phyloP scores from a whole-genome alignment of 1,140 invertebrate species.

The Pseudomyrmex pallidus region DNA sequence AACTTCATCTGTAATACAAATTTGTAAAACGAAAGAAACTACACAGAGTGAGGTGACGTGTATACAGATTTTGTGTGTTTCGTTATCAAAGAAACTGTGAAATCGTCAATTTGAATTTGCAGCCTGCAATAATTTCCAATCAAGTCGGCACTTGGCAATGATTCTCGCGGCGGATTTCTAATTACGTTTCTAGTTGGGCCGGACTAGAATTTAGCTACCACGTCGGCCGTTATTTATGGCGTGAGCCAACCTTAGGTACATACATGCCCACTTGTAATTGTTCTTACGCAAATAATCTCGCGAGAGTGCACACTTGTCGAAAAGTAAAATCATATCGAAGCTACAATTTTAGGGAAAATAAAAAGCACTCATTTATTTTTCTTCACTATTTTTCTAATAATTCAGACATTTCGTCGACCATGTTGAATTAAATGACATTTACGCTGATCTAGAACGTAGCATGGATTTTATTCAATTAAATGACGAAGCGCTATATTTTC shows the following conservation, averaged over 20 bases:
- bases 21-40: neutral
- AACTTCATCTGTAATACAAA: neutral
- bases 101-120: slow-evolving; percentile 42
- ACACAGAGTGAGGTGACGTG: too few species aligned
- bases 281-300: slow-evolving; percentile 23
- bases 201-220: slow-evolving; percentile 55
- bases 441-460: too few species aligned
- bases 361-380: neutral
- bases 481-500: neutral
- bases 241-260: slow-evolving; percentile 45
- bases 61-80: neutral
- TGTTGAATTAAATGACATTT: too few species aligned
- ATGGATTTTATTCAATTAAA: slow-evolving; percentile 12
- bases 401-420: neutral
- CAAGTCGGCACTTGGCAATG: slow-evolving; percentile 54
- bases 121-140: slow-evolving; percentile 42
- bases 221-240: slow-evolving; percentile 53
- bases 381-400: neutral
- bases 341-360: neutral
- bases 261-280: slow-evolving; percentile 37
- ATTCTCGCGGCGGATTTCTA: slow-evolving; percentile 58
- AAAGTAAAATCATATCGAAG: slow-evolving; percentile 7
- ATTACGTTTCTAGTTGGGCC: slow-evolving; percentile 55
- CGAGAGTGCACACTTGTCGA: neutral
- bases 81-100: slow-evolving; percentile 10